Evolutionary conservation across 2,797 vertebrate genomes (phyloP), one percentile per base, ranked within the genome.

Genomic region (Leptoclinus maculatus): DNA sequence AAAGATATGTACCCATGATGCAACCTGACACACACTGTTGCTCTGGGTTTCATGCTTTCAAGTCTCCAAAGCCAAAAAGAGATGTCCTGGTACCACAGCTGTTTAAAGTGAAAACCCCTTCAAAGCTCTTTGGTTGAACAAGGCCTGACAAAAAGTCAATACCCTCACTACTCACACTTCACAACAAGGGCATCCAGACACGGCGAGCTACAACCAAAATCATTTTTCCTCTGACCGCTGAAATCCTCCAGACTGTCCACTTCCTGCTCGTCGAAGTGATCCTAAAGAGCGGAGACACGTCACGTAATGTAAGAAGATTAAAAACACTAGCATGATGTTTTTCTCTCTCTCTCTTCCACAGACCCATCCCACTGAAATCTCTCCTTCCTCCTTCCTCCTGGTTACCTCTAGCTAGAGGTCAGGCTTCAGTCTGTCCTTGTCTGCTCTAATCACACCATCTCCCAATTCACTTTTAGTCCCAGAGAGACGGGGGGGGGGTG

Each of bases 381-480:
- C 49, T 67, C 8, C 43, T 19, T 47, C 45, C 21, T 57, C 71
- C 58, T 56, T 21, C 75, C 59, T 80, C 74, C 58, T 74, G 69
- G 84, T 82, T 90, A 83, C 62, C 76, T 76, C 65, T 27, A 51
- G 56, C 57, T 83, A 74, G 88, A 91, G 90, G 92, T 92, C 89
- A 82, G 69, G 71, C 82, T 73, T 78, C 76, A 83, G 78, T 82
- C 63, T 83, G 84, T 88, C 85, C 84, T 58, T 84, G 78, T 89
- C 84, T 71, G 60, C 68, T 90, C 84, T 90, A 89, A 92, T 91
- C 86, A 83, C 76, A 87, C 65, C 74, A 91, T 90, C 88, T 85
- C 83, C 87, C 82, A 81, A 79, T 87, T 91, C 82, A 83, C 79
- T 85, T 73, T 65, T 65, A 79, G 82, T 86, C 78, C 59, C 41